Evolutionary conservation across 2,113 vertebrate species (phyloP).

Genomic region (Esox niger): DNA sequence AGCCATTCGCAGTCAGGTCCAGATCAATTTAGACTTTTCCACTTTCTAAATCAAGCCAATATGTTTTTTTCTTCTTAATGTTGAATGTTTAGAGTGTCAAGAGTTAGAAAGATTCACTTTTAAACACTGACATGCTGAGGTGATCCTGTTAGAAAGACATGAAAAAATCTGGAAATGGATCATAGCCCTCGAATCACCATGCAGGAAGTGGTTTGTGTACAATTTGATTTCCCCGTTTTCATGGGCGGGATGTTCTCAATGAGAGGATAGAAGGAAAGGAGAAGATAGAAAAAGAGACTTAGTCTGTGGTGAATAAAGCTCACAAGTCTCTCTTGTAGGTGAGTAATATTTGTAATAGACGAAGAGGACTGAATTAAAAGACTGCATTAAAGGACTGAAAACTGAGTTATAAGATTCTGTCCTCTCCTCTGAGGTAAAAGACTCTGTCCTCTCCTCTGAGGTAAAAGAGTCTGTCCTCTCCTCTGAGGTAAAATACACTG

Average conservation of each 20-base stretch:
- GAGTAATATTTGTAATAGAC: constrained; percentile 26
- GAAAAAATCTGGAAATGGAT: constrained; percentile 13
- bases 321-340: constrained; percentile 22
- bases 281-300: constrained; percentile 5
- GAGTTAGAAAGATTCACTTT: constrained; percentile 8
- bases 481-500: constrained; percentile 43
- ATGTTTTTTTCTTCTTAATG: constrained; percentile 6
- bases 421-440: constrained; percentile 41
- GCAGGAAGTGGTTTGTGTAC: constrained; percentile 16
- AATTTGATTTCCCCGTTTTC: constrained; percentile 18
- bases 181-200: constrained; percentile 18
- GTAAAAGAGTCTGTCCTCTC: constrained; percentile 49
- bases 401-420: constrained; percentile 43
- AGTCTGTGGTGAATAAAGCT: constrained; percentile 23
- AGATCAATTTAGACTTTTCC: constrained; percentile 4
- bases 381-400: no score
- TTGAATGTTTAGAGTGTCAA: constrained; percentile 6
- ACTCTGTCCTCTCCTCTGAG: constrained; percentile 45
- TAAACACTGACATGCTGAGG: constrained; percentile 17
- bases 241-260: constrained; percentile 9
- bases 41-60: constrained; percentile 1
- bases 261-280: background rate
- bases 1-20: background rate
- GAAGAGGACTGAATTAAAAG: constrained; percentile 41
- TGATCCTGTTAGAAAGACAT: constrained; percentile 15